A percentile compares a stretch with the other conserved stretches of the same genome.
Conservation (phyloP, 2,113 vertebrate genomes). For the Tonatia bakeri region DNA sequence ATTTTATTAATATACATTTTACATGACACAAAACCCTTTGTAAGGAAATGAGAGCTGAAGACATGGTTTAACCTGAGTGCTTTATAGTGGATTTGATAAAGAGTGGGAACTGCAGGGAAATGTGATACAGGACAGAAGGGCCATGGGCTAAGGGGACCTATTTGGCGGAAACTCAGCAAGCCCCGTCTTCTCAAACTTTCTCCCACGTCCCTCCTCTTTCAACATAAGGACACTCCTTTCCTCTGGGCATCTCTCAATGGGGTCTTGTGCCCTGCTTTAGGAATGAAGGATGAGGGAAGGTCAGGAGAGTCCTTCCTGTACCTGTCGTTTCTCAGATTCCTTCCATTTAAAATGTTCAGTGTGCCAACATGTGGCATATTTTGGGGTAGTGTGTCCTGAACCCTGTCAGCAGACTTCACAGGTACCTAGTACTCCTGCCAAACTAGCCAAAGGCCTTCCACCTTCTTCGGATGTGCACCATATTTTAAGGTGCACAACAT, state of each 20-base stretch:
- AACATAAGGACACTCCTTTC: neutral
- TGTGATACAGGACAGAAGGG: neutral
- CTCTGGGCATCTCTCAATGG: neutral
- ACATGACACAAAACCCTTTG: neutral
- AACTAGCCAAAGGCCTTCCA: neutral
- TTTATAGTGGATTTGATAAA: neutral
- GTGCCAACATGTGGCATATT: neutral
- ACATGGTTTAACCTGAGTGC: neutral
- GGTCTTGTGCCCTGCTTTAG: neutral
- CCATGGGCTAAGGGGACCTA: accelerated
- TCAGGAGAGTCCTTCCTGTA: neutral
- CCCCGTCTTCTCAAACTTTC: neutral
- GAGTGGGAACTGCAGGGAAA: neutral
- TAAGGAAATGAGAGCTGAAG: neutral
- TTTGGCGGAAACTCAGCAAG: neutral
- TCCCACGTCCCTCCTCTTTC: neutral
- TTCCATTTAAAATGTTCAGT: neutral
- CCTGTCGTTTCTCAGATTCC: neutral
- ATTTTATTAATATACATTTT: neutral
- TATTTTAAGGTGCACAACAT: neutral
- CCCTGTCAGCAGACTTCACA: neutral
- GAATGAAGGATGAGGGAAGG: neutral
- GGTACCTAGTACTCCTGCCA: neutral
- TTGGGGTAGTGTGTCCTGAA: neutral
- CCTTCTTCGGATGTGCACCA: neutral